A percentile compares a stretch with the other conserved stretches of the same genome.
These are phyloP conservation scores for Eupithecia subumbrata DNA, from an alignment of 2,888 invertebrate genomes.

Conservation along the genomic window DNA sequence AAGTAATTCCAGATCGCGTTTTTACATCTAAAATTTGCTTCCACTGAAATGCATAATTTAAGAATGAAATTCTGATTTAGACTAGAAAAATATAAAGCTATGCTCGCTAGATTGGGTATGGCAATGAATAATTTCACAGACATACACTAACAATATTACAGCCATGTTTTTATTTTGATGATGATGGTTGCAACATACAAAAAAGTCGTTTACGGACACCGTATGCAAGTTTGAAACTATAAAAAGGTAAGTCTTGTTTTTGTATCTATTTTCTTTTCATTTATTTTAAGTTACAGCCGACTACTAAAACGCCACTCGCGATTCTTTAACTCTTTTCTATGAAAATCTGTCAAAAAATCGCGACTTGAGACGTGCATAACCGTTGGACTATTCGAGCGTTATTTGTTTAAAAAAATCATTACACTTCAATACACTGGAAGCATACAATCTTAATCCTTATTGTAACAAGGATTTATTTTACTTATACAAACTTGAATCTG, in stretches of 20 bases:
- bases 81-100: slow-evolving; percentile 30
- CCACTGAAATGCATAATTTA: slow-evolving; percentile 28
- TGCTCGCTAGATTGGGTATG: background rate
- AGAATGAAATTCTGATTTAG: slow-evolving; percentile 33
- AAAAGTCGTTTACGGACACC: background rate
- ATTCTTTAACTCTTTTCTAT: background rate
- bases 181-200: background rate
- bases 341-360: background rate
- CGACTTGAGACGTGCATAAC: background rate
- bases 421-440: background rate
- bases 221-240: background rate
- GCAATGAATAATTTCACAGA: background rate
- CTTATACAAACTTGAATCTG: background rate
- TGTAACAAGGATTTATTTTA: background rate
- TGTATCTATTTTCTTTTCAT: background rate
- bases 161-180: background rate
- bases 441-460: background rate
- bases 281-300: background rate
- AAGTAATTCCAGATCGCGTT: slow-evolving; percentile 39
- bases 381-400: background rate
- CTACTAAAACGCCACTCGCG: background rate
- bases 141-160: background rate
- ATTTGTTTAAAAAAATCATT: background rate
- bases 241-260: background rate
- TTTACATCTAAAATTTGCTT: slow-evolving; percentile 28